Conservation (phyloP, 1,140 invertebrate species). For the Drosophila chauvacae region DNA sequence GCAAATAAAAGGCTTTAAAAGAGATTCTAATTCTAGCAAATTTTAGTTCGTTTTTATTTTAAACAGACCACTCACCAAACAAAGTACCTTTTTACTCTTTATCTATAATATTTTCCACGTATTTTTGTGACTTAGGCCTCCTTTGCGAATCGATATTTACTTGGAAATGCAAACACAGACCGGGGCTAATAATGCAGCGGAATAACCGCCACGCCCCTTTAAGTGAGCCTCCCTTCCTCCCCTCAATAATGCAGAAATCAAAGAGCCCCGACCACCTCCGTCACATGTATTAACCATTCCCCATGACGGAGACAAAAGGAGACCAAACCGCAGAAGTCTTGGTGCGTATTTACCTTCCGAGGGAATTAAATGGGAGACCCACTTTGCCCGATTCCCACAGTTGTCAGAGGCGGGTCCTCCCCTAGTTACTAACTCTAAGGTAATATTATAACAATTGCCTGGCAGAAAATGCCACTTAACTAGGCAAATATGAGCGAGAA, state of each 20-base stretch:
- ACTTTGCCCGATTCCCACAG: conserved; percentile 57
- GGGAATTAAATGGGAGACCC: conserved; percentile 23
- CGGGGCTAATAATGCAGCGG: conserved; percentile 36
- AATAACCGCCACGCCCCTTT: conserved; percentile 36
- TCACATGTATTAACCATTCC: conserved; percentile 22
- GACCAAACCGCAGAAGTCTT: conserved; percentile 9
- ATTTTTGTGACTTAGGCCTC: neutral
- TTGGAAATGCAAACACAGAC: conserved; percentile 36
- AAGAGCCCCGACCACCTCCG: conserved; percentile 21
- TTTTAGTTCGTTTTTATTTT: neutral
- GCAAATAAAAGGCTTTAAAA: neutral
- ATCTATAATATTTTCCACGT: neutral
- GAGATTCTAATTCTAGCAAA: neutral
- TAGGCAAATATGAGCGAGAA: conserved; percentile 21
- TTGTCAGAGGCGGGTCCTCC: conserved; percentile 27
- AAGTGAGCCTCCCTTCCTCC: conserved; percentile 38
- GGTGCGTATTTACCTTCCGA: conserved; percentile 10
- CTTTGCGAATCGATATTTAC: conserved; percentile 37
- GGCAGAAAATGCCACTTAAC: conserved; percentile 4
- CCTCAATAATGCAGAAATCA: conserved; percentile 58
- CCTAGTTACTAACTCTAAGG: conserved; percentile 35
- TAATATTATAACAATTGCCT: conserved; percentile 39
- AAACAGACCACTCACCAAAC: too few species aligned
- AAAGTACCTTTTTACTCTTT: neutral
- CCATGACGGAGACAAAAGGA: conserved; percentile 27